Evolutionary conservation across 2,113 vertebrate genomes (phyloP).

Genomic region (Larimichthys polyactis): DNA sequence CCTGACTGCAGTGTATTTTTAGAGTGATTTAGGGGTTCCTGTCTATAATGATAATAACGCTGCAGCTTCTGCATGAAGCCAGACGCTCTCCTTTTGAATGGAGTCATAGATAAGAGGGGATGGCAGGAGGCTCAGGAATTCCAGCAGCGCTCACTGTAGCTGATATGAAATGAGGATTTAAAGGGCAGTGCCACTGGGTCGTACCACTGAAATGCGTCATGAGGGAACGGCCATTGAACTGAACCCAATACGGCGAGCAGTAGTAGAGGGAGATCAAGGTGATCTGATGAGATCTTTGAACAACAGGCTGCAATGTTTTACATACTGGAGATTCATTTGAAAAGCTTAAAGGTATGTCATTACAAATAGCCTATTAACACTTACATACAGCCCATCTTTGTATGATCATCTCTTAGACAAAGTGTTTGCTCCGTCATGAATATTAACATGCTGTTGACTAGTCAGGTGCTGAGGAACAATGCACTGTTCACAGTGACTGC

Average conservation of each 20-base stretch:
- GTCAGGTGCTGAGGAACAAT: not conserved
- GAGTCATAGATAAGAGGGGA: conserved; percentile 56
- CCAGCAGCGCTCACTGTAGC: conserved; percentile 5
- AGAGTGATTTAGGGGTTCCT: conserved; percentile 75
- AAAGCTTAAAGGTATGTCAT: too few species aligned
- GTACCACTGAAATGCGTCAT: not conserved
- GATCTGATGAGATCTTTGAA: conserved; percentile 4
- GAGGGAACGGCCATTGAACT: not conserved
- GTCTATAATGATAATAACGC: conserved; percentile 73
- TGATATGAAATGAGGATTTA: conserved; percentile 50
- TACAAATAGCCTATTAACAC: not conserved
- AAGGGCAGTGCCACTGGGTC: conserved; percentile 29
- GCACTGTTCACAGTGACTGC: not conserved
- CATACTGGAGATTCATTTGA: not conserved
- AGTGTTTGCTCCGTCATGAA: not conserved
- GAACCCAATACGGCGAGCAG: not conserved
- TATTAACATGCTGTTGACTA: not conserved
- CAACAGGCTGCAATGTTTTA: conserved; percentile 10
- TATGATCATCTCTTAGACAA: not conserved
- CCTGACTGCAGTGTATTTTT: conserved; percentile 73
- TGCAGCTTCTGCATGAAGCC: conserved; percentile 61
- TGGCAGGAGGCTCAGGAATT: conserved; percentile 25
- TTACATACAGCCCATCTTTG: not conserved
- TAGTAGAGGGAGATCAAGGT: not conserved
- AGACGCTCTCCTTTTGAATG: conserved; percentile 42